phyloP scores from a whole-genome alignment of 2,113 vertebrate species.

The Trochalopteron elliotii region DNA sequence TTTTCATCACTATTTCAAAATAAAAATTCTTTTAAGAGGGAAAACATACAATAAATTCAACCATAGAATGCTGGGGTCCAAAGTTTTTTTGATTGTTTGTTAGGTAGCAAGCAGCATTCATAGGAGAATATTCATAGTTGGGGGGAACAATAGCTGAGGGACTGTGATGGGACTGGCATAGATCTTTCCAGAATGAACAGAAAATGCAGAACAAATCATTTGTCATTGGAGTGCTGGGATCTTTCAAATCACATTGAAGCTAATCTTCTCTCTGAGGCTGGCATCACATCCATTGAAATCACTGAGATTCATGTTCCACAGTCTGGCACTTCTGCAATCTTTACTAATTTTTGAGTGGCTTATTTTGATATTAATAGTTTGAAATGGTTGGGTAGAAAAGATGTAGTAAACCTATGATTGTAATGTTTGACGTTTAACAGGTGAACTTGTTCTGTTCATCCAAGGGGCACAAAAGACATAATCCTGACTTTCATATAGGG shows the following conservation, averaged over 20 bases:
- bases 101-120: background rate
- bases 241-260: background rate
- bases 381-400: conserved; percentile 3
- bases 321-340: background rate
- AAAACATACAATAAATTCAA: background rate
- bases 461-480: background rate
- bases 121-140: background rate
- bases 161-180: background rate
- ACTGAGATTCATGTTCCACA: background rate
- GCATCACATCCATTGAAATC: background rate
- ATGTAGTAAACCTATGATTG: background rate
- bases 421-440: background rate
- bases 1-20: background rate
- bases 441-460: background rate
- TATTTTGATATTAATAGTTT: background rate
- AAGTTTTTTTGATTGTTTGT: background rate
- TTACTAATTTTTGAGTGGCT: background rate
- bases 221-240: background rate
- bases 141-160: background rate
- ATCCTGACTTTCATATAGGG: background rate
- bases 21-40: background rate
- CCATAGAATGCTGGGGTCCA: background rate
- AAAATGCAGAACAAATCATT: background rate
- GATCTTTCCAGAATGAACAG: background rate
- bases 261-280: background rate